Conservation (phyloP, 2,888 invertebrate species). For the Cheilosia variabilis region DNA sequence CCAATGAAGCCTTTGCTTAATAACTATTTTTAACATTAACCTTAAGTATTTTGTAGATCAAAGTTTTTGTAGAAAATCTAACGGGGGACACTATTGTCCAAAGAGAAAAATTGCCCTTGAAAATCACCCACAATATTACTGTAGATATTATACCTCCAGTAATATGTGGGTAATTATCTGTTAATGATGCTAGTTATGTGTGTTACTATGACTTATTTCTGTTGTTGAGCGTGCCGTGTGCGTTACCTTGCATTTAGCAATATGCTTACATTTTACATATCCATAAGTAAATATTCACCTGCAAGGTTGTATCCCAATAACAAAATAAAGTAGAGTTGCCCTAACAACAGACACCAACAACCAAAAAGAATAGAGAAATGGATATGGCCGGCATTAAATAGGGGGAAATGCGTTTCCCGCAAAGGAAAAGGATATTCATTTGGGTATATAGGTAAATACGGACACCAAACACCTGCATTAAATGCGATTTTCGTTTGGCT, state of each 20-base stretch:
- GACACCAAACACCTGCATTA: constrained; percentile 14
- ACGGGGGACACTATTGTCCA: too few species aligned
- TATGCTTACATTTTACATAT: not conserved
- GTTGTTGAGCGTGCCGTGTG: constrained; percentile 32
- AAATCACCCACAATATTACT: not conserved
- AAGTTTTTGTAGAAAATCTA: too few species aligned
- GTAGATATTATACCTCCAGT: not conserved
- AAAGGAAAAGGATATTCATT: constrained; percentile 6
- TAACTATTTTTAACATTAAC: too few species aligned
- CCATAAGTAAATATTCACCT: constrained; percentile 4
- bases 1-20: too few species aligned
- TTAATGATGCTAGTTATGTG: not conserved
- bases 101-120: not conserved
- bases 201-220: not conserved
- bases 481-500: constrained; percentile 17
- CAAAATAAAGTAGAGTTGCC: constrained; percentile 49
- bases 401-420: constrained; percentile 26
- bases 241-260: constrained; percentile 38
- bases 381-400: not conserved
- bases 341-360: constrained; percentile 58
- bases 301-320: constrained; percentile 35
- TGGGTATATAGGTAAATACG: too few species aligned
- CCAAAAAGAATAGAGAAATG: constrained; percentile 20
- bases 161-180: not conserved
- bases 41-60: too few species aligned